Evolutionary conservation across 2,797 vertebrate genomes (phyloP).

Genomic region (Acanthornis magna): DNA sequence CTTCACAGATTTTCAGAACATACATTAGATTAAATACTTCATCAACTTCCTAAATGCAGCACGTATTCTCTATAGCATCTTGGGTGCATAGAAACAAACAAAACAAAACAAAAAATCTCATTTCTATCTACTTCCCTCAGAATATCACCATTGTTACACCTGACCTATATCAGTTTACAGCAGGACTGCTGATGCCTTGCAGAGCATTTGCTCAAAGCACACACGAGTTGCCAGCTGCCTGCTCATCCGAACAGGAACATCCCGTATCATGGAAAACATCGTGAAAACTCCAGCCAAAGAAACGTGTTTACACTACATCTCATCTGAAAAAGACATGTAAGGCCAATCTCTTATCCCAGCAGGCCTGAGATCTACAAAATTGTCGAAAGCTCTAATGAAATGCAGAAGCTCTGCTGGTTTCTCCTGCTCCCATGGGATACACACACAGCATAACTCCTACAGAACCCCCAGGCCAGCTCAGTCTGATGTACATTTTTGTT

Average conservation of each 20-base stretch:
- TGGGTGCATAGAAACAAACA: not conserved
- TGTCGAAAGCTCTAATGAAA: not conserved
- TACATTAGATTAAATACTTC: not conserved
- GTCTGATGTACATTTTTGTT: not conserved
- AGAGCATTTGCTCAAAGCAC: not conserved
- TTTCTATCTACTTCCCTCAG: not conserved
- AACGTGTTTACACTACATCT: not conserved
- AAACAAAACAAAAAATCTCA: not conserved
- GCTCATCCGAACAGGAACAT: not conserved
- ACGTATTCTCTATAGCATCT: no score
- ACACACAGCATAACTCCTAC: not conserved
- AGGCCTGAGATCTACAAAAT: not conserved
- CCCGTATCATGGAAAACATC: not conserved
- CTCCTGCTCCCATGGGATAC: not conserved
- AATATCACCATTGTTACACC: not conserved
- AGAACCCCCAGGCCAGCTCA: not conserved
- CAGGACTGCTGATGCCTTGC: not conserved
- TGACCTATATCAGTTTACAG: not conserved
- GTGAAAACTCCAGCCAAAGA: not conserved
- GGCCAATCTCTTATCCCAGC: not conserved
- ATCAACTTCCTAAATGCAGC: not conserved
- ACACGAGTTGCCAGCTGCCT: not conserved
- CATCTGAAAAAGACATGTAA: not conserved
- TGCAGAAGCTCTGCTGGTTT: not conserved
- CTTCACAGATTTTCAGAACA: not conserved